These are phyloP conservation scores for Tenrec ecaudatus DNA, from an alignment of 2,113 vertebrate genomes.

Conservation along the genomic window DNA sequence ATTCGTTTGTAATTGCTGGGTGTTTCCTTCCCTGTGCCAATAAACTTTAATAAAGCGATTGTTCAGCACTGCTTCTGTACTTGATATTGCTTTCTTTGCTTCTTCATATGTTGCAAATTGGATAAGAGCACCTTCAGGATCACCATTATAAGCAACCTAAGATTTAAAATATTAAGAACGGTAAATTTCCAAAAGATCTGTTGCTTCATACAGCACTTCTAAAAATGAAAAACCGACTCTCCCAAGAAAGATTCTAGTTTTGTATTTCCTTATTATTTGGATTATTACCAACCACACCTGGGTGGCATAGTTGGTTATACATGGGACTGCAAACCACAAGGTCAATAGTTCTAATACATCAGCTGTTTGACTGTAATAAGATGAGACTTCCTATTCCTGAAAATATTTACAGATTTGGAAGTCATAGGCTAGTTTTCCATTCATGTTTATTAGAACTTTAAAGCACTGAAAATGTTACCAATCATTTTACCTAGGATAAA, in stretches of 20 bases:
- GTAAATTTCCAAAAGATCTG: slow-evolving; percentile 46
- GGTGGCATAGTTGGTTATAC: too few species aligned
- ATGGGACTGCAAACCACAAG: too few species aligned
- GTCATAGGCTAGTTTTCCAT: too few species aligned
- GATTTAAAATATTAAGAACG: slow-evolving; percentile 75
- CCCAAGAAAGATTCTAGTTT: slow-evolving; percentile 29
- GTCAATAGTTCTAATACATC: too few species aligned
- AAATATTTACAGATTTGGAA: too few species aligned
- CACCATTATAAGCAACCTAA: slow-evolving; percentile 96
- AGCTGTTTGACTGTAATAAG: too few species aligned
- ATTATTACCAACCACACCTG: background rate
- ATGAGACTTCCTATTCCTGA: too few species aligned
- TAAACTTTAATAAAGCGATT: slow-evolving; percentile 97
- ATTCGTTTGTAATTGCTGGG: slow-evolving; percentile 82
- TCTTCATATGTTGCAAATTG: slow-evolving; percentile 96
- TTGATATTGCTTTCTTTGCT: slow-evolving; percentile 95
- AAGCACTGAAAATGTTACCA: too few species aligned
- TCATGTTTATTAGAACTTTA: too few species aligned
- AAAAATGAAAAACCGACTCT: background rate
- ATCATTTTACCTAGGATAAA: too few species aligned
- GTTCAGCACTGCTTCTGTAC: slow-evolving; percentile 97
- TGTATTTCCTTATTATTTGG: background rate
- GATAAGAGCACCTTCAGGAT: slow-evolving; percentile 96
- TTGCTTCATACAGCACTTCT: background rate
- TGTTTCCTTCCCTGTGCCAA: slow-evolving; percentile 94